Percentiles rank a stretch among this genome's conserved stretches.
These are phyloP conservation scores for Synodontis membranacea DNA, from an alignment of 2,113 vertebrate species.

Conservation along the genomic window DNA sequence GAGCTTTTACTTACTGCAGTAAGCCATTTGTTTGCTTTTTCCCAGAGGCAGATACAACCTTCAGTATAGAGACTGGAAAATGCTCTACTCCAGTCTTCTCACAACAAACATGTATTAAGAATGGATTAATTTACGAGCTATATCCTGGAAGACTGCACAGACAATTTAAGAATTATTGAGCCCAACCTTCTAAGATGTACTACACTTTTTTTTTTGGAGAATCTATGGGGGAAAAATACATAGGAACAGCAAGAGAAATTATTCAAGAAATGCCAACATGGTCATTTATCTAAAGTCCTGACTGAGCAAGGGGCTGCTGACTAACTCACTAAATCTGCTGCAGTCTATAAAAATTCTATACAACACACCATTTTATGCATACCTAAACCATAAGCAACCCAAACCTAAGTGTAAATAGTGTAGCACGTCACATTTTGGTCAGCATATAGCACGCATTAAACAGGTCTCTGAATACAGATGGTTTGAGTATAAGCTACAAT, in stretches of 20 bases:
- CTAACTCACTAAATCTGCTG: conserved; percentile 28
- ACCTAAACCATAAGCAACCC: not conserved
- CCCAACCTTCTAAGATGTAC: not conserved
- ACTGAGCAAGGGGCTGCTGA: conserved; percentile 36
- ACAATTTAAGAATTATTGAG: not conserved
- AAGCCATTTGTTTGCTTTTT: conserved; percentile 4
- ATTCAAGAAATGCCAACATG: conserved; percentile 24
- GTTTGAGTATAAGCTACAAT: not conserved
- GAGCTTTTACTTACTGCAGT: conserved; percentile 6
- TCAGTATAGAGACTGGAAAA: not conserved
- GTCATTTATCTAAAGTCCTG: conserved; percentile 22
- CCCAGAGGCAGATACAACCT: not conserved
- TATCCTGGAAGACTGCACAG: not conserved
- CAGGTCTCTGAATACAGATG: not conserved
- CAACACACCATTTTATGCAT: not conserved
- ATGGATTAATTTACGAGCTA: not conserved
- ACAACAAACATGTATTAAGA: not conserved
- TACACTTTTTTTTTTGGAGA: not conserved
- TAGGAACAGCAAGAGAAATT: not conserved
- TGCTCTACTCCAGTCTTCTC: not conserved
- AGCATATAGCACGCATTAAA: not conserved
- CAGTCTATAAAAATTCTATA: not conserved
- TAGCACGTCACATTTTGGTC: conserved; percentile 4
- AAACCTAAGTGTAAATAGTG: conserved; percentile 10
- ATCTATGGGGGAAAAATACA: too few species aligned